phyloP scores from a whole-genome alignment of 2,888 invertebrate genomes.

The Xanthostigma xanthostigma region DNA sequence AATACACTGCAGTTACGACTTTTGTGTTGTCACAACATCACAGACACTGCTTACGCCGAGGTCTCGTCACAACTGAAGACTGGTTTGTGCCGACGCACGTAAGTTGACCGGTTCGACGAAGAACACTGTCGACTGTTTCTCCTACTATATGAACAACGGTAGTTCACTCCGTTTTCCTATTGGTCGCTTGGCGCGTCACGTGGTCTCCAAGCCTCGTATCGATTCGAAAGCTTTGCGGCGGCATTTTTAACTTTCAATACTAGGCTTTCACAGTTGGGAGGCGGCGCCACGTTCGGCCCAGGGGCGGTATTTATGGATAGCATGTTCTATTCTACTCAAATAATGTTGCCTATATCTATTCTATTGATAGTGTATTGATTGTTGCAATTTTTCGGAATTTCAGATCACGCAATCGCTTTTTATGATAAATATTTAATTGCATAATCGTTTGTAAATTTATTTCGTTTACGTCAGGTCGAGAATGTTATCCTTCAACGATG shows the following conservation, averaged over 20 bases:
- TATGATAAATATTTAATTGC: no score
- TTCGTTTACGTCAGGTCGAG: no score
- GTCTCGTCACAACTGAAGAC: slow-evolving; percentile 11
- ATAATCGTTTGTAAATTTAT: no score
- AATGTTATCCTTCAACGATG: no score
- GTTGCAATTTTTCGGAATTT: no score
- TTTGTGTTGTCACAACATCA: slow-evolving; percentile 18
- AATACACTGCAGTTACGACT: no score
- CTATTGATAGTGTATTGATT: no score
- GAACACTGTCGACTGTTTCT: slow-evolving; percentile 7
- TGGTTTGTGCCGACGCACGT: slow-evolving; percentile 15
- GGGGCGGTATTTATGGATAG: slow-evolving; percentile 8
- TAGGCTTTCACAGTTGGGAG: slow-evolving; percentile 17
- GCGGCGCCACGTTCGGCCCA: slow-evolving; percentile 16
- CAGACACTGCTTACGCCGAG: slow-evolving; percentile 17
- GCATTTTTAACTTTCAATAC: slow-evolving; percentile 57
- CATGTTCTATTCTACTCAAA: no score
- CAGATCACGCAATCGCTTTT: no score
- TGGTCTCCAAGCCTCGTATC: slow-evolving; percentile 48
- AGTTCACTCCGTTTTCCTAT: slow-evolving; percentile 15
- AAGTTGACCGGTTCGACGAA: slow-evolving; percentile 3
- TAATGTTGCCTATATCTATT: no score
- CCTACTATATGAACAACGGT: no score
- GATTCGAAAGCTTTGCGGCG: slow-evolving; percentile 67
- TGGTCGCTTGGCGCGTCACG: slow-evolving; percentile 35